These are phyloP conservation scores for Dasyprocta punctata DNA, from an alignment of 2,113 vertebrate genomes.

Conservation along the genomic window DNA sequence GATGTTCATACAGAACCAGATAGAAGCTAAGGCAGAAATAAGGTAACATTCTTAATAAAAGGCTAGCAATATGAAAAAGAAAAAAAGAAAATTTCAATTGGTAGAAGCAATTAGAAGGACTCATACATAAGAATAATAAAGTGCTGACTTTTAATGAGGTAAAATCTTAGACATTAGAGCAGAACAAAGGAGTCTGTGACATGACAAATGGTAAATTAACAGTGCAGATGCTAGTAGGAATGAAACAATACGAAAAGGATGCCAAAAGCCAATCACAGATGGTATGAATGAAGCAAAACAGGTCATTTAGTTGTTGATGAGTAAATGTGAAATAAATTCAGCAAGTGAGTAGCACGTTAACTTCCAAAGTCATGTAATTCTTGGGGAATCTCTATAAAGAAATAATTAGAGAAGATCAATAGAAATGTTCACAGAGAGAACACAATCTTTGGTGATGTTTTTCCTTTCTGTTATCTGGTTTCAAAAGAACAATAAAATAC, in stretches of 20 bases:
- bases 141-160: constrained; percentile 41
- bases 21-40: constrained; percentile 2
- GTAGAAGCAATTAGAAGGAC: not conserved
- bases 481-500: constrained; percentile 36
- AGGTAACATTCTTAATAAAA: constrained; percentile 10
- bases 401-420: constrained; percentile 46
- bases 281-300: not conserved
- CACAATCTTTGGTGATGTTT: not conserved
- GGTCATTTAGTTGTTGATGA: constrained; percentile 3
- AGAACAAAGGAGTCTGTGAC: constrained; percentile 38
- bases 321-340: constrained; percentile 6
- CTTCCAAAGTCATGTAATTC: constrained; percentile 36
- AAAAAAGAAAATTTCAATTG: constrained; percentile 10
- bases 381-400: constrained; percentile 43
- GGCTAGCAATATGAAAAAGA: not conserved
- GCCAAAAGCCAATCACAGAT: constrained; percentile 39
- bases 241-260: constrained; percentile 39
- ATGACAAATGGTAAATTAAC: constrained; percentile 7
- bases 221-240: not conserved
- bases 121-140: constrained; percentile 22
- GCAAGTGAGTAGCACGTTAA: not conserved
- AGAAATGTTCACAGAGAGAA: constrained; percentile 32
- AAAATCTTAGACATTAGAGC: not conserved
- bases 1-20: not conserved
- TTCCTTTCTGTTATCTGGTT: constrained; percentile 35